Evolutionary conservation across 64 coral and sea anemone genomes (phyloP).

Genomic region (Montipora sp.): DNA sequence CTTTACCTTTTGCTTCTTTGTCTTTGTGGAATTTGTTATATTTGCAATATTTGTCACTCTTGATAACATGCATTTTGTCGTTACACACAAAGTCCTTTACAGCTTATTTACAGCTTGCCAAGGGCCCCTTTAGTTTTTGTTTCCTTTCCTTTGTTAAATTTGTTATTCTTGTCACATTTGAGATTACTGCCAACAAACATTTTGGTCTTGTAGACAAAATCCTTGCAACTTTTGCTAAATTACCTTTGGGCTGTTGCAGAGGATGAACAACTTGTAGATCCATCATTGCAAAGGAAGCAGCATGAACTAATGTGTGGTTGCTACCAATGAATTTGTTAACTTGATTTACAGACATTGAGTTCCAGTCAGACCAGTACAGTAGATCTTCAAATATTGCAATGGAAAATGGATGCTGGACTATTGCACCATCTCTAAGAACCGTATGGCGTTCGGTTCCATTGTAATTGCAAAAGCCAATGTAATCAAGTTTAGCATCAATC

Average conservation of each 20-base stretch:
- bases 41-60: too few relatives aligned
- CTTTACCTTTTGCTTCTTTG: too few relatives aligned
- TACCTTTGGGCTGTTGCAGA: slow-evolving; percentile 90
- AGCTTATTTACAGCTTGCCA: too few relatives aligned
- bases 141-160: too few relatives aligned
- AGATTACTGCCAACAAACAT: too few relatives aligned
- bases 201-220: too few relatives aligned
- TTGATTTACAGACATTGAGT: slow-evolving; percentile 24
- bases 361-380: slow-evolving; percentile 90
- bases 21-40: too few relatives aligned
- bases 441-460: slow-evolving; percentile 65
- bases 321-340: slow-evolving; percentile 71
- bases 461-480: slow-evolving; percentile 83
- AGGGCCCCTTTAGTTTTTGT: too few relatives aligned
- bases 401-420: slow-evolving; percentile 74
- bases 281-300: slow-evolving; percentile 31
- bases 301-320: slow-evolving; percentile 48
- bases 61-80: too few relatives aligned
- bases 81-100: too few relatives aligned
- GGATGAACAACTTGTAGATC: slow-evolving; percentile 89
- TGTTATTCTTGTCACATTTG: too few relatives aligned
- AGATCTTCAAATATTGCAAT: slow-evolving; percentile 85
- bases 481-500: slow-evolving; percentile 78
- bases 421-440: slow-evolving; percentile 21
- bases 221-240: neutral